Conservation (phyloP, 1,140 invertebrate genomes). For the Hylyphantes graminicola region DNA sequence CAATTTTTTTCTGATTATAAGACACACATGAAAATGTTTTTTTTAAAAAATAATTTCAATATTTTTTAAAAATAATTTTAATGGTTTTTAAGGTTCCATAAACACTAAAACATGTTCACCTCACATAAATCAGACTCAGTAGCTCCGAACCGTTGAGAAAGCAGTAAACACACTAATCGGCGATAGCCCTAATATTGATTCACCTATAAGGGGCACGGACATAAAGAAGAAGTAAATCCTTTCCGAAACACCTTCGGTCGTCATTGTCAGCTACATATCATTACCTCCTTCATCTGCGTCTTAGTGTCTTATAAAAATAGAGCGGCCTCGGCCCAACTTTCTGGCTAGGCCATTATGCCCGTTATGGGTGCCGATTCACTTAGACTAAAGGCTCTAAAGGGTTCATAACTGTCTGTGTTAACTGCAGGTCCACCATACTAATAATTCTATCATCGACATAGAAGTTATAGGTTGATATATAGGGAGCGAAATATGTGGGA, state of each 20-base stretch:
- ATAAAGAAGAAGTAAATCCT: slow-evolving; percentile 48
- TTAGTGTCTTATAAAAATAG: slow-evolving; percentile 53
- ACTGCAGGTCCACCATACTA: slow-evolving; percentile 2
- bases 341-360: slow-evolving; percentile 20
- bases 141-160: too few species aligned
- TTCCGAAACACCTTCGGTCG: slow-evolving; percentile 23
- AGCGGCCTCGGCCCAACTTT: slow-evolving; percentile 31
- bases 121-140: too few species aligned
- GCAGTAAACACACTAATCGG: too few species aligned
- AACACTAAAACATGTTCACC: too few species aligned
- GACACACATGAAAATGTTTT: too few species aligned
- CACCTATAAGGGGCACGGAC: slow-evolving; percentile 2
- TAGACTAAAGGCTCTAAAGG: slow-evolving; percentile 46
- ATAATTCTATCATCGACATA: slow-evolving; percentile 42
- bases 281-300: slow-evolving; percentile 22
- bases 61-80: too few species aligned
- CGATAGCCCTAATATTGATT: slow-evolving; percentile 26
- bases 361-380: slow-evolving; percentile 56
- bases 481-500: background rate
- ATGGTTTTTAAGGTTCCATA: too few species aligned
- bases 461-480: slow-evolving; percentile 45
- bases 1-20: too few species aligned
- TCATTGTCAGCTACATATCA: slow-evolving; percentile 54
- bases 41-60: too few species aligned
- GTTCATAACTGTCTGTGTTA: slow-evolving; percentile 59